phyloP scores from a whole-genome alignment of 2,888 invertebrate genomes.

The Amphipyra tragopoginis region DNA sequence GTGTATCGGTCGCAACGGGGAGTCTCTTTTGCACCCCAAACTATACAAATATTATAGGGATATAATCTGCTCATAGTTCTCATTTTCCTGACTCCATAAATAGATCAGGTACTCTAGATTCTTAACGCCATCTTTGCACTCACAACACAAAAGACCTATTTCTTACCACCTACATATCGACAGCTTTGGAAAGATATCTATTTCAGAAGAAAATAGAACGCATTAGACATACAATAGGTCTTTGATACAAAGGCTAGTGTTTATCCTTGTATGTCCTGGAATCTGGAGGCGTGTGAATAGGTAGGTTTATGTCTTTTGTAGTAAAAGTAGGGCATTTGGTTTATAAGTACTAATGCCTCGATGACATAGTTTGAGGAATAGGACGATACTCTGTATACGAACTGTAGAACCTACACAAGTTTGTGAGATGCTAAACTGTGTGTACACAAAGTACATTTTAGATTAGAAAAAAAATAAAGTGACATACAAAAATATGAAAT shows the following conservation, averaged over 20 bases:
- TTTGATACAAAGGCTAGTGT: constrained; percentile 5
- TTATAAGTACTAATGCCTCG: neutral
- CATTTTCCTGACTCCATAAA: too few species aligned
- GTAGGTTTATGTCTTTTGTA: constrained; percentile 23
- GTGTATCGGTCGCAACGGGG: too few species aligned
- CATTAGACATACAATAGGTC: constrained; percentile 41
- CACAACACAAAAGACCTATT: constrained; percentile 15
- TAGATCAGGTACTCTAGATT: too few species aligned
- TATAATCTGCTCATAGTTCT: too few species aligned
- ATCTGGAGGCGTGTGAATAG: constrained; percentile 20
- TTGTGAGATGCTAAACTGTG: too few species aligned
- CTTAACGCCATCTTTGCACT: constrained; percentile 2
- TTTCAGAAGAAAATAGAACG: constrained; percentile 40
- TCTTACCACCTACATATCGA: constrained; percentile 14
- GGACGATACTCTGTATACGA: too few species aligned
- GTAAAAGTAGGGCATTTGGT: neutral
- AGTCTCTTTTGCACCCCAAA: too few species aligned
- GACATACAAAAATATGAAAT: too few species aligned
- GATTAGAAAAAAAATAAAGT: too few species aligned
- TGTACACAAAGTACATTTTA: too few species aligned
- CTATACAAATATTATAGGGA: too few species aligned
- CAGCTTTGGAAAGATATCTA: constrained; percentile 16
- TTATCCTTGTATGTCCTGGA: constrained; percentile 24
- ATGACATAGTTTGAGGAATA: neutral
- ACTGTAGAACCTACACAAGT: too few species aligned